Percentiles rank a stretch among this genome's conserved stretches.
Conservation (phyloP, 2,797 vertebrate species). For the Ctenopoma kingsleyae region DNA sequence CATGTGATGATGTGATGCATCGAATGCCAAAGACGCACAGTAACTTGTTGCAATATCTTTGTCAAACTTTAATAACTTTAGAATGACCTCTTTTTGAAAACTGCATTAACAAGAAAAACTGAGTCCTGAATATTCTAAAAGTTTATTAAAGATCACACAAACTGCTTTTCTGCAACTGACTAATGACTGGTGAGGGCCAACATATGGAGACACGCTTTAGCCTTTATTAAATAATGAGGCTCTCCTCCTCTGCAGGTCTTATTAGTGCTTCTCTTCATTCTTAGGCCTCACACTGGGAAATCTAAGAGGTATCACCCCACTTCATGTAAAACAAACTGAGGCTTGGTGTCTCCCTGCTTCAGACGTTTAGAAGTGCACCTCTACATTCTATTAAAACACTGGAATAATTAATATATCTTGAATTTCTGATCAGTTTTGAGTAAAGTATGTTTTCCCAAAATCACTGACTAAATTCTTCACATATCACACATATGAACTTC, state of each 20-base stretch:
- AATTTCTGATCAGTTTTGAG: constrained; percentile 1
- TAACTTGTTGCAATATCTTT: not conserved
- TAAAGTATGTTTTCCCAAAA: not conserved
- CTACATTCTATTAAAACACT: not conserved
- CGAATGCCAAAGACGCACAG: not conserved
- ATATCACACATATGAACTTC: too few relatives aligned
- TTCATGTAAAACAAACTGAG: constrained; percentile 7
- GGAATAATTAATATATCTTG: not conserved
- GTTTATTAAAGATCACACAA: not conserved
- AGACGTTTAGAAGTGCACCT: not conserved
- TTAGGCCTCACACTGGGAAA: constrained; percentile 10
- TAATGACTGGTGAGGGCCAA: constrained; percentile 62
- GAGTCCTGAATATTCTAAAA: not conserved
- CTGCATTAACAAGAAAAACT: not conserved
- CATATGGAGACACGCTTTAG: constrained; percentile 64
- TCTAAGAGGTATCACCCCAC: constrained; percentile 6
- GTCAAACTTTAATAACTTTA: constrained; percentile 1
- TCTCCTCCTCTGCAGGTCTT: constrained; percentile 69
- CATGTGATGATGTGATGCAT: not conserved
- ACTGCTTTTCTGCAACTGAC: not conserved
- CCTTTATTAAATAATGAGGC: constrained; percentile 60
- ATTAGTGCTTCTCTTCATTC: constrained; percentile 19
- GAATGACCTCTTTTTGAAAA: not conserved
- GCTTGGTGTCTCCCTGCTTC: not conserved
- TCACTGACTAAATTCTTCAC: not conserved